Evolutionary conservation across 2,888 invertebrate species (phyloP).

Genomic region (Pseudococcus jackbeardsleyi): DNA sequence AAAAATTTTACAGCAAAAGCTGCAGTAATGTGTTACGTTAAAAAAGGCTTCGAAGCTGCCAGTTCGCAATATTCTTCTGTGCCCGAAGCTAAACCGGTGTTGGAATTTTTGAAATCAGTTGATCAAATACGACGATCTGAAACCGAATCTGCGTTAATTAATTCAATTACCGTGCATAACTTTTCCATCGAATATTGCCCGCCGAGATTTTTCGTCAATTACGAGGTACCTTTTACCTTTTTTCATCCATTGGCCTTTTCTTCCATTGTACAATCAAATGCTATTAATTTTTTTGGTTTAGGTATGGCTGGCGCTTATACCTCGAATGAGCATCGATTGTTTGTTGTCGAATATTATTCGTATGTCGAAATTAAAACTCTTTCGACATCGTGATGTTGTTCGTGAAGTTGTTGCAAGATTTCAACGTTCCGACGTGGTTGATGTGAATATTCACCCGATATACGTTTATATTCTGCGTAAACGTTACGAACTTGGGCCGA

Average conservation of each 20-base stretch:
- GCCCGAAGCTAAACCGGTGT: constrained; percentile 48
- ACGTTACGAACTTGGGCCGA: constrained; percentile 58
- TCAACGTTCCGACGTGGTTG: neutral
- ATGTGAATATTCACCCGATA: constrained; percentile 56
- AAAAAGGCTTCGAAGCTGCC: constrained; percentile 37
- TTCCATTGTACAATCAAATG: neutral
- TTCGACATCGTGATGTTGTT: constrained; percentile 40
- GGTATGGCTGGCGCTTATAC: constrained; percentile 59
- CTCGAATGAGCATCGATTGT: constrained; percentile 51
- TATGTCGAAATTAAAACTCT: constrained; percentile 53
- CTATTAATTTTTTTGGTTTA: neutral
- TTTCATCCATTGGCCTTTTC: neutral
- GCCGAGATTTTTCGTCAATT: constrained; percentile 1
- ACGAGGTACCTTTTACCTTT: constrained; percentile 56
- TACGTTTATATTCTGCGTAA: constrained; percentile 49
- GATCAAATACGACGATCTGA: constrained; percentile 51
- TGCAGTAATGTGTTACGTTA: constrained; percentile 47
- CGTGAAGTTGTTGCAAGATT: constrained; percentile 45
- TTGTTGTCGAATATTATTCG: constrained; percentile 56
- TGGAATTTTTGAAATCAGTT: constrained; percentile 49
- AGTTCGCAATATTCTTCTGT: neutral
- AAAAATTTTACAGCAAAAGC: constrained; percentile 39
- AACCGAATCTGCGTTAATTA: constrained; percentile 39
- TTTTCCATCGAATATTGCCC: constrained; percentile 59
- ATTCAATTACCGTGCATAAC: constrained; percentile 31